These are phyloP conservation scores for Heliothis virescens DNA, from an alignment of 1,140 invertebrate genomes.

Conservation along the genomic window DNA sequence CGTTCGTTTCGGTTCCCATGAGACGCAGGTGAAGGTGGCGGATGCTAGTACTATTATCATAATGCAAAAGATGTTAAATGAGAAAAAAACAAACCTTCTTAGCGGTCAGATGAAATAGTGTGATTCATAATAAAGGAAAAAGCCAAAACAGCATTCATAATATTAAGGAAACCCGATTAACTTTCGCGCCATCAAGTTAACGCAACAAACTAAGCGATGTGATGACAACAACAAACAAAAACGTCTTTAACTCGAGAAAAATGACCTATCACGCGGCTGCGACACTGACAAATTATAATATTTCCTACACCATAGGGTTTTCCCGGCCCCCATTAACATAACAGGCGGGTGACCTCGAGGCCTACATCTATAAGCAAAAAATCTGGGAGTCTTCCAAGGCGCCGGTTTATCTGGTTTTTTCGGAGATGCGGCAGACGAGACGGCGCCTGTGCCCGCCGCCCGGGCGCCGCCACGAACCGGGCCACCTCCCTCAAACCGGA, in stretches of 20 bases:
- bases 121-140: no score
- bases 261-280: conserved; percentile 60
- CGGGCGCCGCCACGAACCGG: conserved; percentile 62
- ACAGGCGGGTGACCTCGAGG: conserved; percentile 77
- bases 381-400: conserved; percentile 80
- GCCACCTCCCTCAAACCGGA: conserved; percentile 24
- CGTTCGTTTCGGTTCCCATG: no score
- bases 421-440: conserved; percentile 66
- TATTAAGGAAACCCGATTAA: neutral
- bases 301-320: conserved; percentile 74
- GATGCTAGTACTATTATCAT: no score
- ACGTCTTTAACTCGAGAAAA: conserved; percentile 52
- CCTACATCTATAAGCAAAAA: conserved; percentile 80
- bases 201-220: conserved; percentile 27
- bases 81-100: no score
- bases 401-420: conserved; percentile 62
- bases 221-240: conserved; percentile 52
- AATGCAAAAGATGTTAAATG: no score
- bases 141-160: neutral
- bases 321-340: conserved; percentile 78
- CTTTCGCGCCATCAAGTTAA: conserved; percentile 1
- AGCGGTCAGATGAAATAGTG: no score
- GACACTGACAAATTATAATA: conserved; percentile 80
- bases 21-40: no score
- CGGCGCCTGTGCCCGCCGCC: conserved; percentile 70